These are phyloP conservation scores for Cataglyphis livida DNA, from an alignment of 2,888 invertebrate genomes.

Conservation along the genomic window DNA sequence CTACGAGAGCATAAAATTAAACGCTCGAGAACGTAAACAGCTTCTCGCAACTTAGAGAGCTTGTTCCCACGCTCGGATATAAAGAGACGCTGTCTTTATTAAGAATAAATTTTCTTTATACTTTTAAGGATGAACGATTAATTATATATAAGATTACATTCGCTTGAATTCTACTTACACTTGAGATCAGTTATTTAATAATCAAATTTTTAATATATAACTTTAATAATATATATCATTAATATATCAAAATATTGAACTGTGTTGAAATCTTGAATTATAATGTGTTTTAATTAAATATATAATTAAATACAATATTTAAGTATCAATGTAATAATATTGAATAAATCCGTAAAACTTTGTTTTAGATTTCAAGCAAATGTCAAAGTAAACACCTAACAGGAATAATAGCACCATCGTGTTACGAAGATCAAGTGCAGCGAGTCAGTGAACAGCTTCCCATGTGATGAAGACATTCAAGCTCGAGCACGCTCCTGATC, in stretches of 20 bases:
- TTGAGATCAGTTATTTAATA: background rate
- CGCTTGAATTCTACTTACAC: background rate
- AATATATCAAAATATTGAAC: background rate
- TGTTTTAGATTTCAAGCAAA: slow-evolving; percentile 4
- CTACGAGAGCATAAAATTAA: slow-evolving; percentile 69
- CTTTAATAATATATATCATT: background rate
- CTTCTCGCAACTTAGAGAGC: slow-evolving; percentile 50
- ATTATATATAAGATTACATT: background rate
- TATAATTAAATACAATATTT: background rate
- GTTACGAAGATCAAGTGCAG: slow-evolving; percentile 59
- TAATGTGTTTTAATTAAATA: background rate
- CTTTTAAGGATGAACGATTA: background rate
- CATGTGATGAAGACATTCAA: slow-evolving; percentile 78
- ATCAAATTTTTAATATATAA: slow-evolving; percentile 7
- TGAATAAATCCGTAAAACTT: background rate
- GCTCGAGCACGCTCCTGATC: slow-evolving; percentile 72
- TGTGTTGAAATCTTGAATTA: background rate
- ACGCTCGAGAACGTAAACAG: slow-evolving; percentile 62
- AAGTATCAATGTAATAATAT: background rate
- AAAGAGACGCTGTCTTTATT: slow-evolving; percentile 24
- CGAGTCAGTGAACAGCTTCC: slow-evolving; percentile 57
- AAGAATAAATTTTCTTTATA: slow-evolving; percentile 6
- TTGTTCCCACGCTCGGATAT: slow-evolving; percentile 47
- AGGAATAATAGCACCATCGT: slow-evolving; percentile 32
- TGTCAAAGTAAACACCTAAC: slow-evolving; percentile 1